Evolutionary conservation across 2,888 invertebrate species (phyloP), one percentile per base, ranked within the genome.

Genomic region (Globia sparganii): DNA sequence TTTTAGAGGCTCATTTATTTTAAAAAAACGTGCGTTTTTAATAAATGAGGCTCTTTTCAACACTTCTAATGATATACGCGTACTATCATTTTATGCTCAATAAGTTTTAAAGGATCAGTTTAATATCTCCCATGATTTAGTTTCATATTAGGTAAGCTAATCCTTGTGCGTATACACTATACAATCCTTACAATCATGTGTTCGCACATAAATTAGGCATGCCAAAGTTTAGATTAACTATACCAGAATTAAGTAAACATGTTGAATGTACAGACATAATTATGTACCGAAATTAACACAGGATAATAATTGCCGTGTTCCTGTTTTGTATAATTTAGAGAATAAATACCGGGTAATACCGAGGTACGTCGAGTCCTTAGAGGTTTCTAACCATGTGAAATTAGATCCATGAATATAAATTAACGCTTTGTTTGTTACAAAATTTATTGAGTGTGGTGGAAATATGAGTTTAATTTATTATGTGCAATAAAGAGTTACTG

Each of bases 331-430:
- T 64, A 64, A 53, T 75, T 85, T 62, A 43, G n/a, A 62, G 58
- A 34, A 76, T 72, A 81, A 85, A 81, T 81, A 70, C 58, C 9
- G 25, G 49, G 34, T 81, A 70, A 70, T 66, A 46, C 70, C 13
- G 37, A 34, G 56, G 75, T 68, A 72, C 56, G 43, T 49, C 1
- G 53, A 56, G 81, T 82, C 82, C 67, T 72, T 28, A 62, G 77
- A 59, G 83, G 43, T 72, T 72, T 46, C 31, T 61, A 59, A 72
- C 70, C 70, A 81, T 72, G 70, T 72, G 34, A 73, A 53, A 58
- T 68, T 68, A 68, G 76, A 66, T 43, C 65, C 49, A 61, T n/a
- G 53, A 31, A 58, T 68, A 53, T 56, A 58, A 28, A 70, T 70
- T 62, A 37, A 4, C 25, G 66, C 21, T 67, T 49, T 11, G 62